phyloP scores from a whole-genome alignment of 2,797 vertebrate species.

The Momotus momota region DNA sequence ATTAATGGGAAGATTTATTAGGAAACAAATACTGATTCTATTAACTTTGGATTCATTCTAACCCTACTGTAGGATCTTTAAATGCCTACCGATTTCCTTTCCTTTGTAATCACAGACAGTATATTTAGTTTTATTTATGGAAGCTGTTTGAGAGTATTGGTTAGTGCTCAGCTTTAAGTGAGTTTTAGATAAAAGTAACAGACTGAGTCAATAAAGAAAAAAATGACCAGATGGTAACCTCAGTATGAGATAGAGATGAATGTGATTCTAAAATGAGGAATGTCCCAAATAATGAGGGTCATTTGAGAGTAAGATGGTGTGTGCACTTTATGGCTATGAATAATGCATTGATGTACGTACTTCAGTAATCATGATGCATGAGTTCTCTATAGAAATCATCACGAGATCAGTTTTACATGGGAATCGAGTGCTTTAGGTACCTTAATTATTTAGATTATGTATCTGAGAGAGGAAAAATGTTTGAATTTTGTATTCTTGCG shows the following conservation, averaged over 20 bases:
- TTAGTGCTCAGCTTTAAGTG: conserved; percentile 31
- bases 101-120: not conserved
- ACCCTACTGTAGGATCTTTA: not conserved
- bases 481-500: conserved; percentile 25
- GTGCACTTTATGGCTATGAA: conserved; percentile 64
- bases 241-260: conserved; percentile 59
- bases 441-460: conserved; percentile 62
- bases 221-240: conserved; percentile 50
- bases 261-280: conserved; percentile 49
- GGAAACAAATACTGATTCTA: not conserved
- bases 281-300: conserved; percentile 55
- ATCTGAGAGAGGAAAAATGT: conserved; percentile 2
- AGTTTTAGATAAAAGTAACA: conserved; percentile 49
- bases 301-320: conserved; percentile 29
- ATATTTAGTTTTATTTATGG: conserved; percentile 62
- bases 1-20: not conserved
- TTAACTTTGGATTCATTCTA: conserved; percentile 19
- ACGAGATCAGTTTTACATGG: not conserved
- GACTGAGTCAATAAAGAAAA: conserved; percentile 35
- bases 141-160: conserved; percentile 30
- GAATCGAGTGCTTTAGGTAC: conserved; percentile 30
- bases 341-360: conserved; percentile 44
- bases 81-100: not conserved
- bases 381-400: conserved; percentile 41
- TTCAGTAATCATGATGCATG: conserved; percentile 45